Conservation (phyloP, 2,797 vertebrate species). For the Alauda arvensis region DNA sequence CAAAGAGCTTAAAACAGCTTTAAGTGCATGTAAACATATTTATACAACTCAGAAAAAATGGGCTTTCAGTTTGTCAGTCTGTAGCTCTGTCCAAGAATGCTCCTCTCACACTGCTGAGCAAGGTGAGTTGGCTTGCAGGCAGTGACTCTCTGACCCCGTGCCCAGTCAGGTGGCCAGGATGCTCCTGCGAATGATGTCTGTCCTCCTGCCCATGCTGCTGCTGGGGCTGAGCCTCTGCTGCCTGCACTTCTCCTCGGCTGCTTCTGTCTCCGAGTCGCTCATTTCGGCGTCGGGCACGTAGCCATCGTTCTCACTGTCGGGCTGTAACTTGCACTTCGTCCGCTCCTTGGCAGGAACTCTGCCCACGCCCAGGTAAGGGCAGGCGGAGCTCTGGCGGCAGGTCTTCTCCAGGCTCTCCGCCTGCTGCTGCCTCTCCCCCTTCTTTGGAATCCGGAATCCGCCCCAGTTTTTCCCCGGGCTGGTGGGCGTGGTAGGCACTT, state of each 20-base stretch:
- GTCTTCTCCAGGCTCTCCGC: slow-evolving; percentile 52
- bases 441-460: slow-evolving; percentile 94
- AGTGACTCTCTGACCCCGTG: not conserved
- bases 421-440: slow-evolving; percentile 78
- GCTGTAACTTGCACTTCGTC: slow-evolving; percentile 76
- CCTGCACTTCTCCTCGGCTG: slow-evolving; percentile 78
- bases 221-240: slow-evolving; percentile 80
- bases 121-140: slow-evolving; percentile 15
- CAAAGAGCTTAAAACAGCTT: slow-evolving; percentile 27
- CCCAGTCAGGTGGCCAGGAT: slow-evolving; percentile 89
- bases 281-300: slow-evolving; percentile 77
- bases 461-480: slow-evolving; percentile 90
- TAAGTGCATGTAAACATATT: slow-evolving; percentile 69
- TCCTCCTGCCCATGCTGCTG: slow-evolving; percentile 78
- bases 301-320: slow-evolving; percentile 78
- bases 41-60: slow-evolving; percentile 50
- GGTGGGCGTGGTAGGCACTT: slow-evolving; percentile 73
- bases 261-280: slow-evolving; percentile 79
- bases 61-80: slow-evolving; percentile 14
- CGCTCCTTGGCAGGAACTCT: slow-evolving; percentile 66
- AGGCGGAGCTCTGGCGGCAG: slow-evolving; percentile 64
- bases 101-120: not conserved
- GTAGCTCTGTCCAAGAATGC: slow-evolving; percentile 5
- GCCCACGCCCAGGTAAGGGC: slow-evolving; percentile 60
- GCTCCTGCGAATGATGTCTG: slow-evolving; percentile 88